phyloP scores from a whole-genome alignment of 2,113 vertebrate genomes.

The Tragelaphus strepsiceros region DNA sequence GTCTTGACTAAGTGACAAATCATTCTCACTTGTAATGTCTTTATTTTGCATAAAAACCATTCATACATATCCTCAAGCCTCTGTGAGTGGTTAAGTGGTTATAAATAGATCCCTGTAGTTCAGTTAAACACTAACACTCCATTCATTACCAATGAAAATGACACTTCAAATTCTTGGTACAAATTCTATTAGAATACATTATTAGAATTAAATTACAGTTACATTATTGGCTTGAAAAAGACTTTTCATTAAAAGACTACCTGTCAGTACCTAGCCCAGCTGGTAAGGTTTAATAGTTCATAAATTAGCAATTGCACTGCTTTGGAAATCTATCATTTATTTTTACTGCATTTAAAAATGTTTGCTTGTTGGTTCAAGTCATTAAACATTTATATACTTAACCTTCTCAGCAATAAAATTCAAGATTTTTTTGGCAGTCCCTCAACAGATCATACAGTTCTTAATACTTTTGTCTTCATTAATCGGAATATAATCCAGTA shows the following conservation, averaged over 20 bases:
- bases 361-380: constrained; percentile 59
- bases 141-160: constrained; percentile 2
- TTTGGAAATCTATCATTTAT: constrained; percentile 40
- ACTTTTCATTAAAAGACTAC: constrained; percentile 13
- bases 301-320: constrained; percentile 52
- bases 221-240: neutral
- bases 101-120: neutral
- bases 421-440: constrained; percentile 37
- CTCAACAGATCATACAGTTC: neutral
- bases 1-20: neutral
- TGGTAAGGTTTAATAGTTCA: constrained; percentile 42
- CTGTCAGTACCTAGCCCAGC: neutral
- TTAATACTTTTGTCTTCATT: constrained; percentile 64
- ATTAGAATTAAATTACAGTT: neutral
- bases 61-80: neutral
- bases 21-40: neutral
- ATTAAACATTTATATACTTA: constrained; percentile 62
- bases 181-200: neutral
- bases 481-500: constrained; percentile 63
- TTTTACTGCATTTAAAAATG: constrained; percentile 48
- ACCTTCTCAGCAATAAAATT: constrained; percentile 43
- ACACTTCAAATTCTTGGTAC: neutral
- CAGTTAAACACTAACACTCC: neutral
- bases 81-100: neutral
- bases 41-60: neutral